Base-by-base conservation (phyloP, 2,888 invertebrate genomes). In the Drosophila mimetica region DNA sequence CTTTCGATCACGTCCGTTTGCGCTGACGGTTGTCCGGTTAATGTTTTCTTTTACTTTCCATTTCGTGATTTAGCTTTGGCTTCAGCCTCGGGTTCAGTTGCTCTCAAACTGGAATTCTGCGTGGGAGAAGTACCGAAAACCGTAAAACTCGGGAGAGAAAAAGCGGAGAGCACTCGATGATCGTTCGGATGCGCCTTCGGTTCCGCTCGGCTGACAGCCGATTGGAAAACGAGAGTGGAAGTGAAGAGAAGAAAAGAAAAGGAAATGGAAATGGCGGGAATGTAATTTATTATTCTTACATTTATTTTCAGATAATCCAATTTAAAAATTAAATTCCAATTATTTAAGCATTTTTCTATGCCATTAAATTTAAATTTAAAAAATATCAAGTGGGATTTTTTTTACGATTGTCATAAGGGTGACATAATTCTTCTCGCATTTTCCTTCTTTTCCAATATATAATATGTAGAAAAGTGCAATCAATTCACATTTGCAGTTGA, bases 11-110 rank as follows among this genome's bases (percentile, higher is more conserved):
- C 85, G 87, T 86, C 82, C 80, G 85, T 71, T 74, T 81, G 76
- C 82, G 22, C 61, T 76, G 87, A 84, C 85, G 85, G 81, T 65
- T 78, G 71, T 81, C 72, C 82, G 81, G 72, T 74, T 72, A 82
- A 82, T 82, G 82, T 76, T 72, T 77, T 74, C 66, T 76, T 86
- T 84, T 86, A 84, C 85, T 86, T 81, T 82, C 84, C 71, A 86
- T 86, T 86, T 82, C 78, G 71, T 53, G 71, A 74, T 71, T 77
- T 59, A 58, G 51, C 63, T 66, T 60, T 47, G 36, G 64, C 58
- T 48, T 52, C 76, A 69, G 58, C 63, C 50, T 41, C 36, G 28
- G 52, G 52, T 46, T 55, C 85, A 82, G 44, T 84, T 61, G 78
- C 84, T 74, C 51, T 64, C 70, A 84, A 77, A 80, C 87, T 61